phyloP scores from a whole-genome alignment of 2,797 vertebrate genomes.

The Sebastes melanostomus region DNA sequence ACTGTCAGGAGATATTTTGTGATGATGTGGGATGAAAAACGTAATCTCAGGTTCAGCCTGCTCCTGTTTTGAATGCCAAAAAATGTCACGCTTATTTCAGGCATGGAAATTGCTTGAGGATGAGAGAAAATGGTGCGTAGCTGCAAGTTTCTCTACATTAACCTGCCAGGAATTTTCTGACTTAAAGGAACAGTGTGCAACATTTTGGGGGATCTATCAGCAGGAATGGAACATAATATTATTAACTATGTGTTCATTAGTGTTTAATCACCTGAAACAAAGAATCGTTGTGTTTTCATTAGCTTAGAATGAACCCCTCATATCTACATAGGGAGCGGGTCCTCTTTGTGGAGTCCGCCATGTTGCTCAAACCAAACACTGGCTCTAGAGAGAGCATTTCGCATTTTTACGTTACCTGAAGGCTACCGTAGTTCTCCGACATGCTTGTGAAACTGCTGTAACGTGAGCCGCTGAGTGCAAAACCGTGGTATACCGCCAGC shows the following conservation, averaged over 20 bases:
- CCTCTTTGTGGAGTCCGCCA: fast-evolving
- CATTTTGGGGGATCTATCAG: too few species aligned
- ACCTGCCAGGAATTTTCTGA: not conserved
- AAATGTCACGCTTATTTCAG: not conserved
- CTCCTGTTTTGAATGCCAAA: slow-evolving; percentile 13
- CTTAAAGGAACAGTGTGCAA: not conserved
- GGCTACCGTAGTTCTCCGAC: fast-evolving
- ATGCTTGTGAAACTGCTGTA: too few species aligned
- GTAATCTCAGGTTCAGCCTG: not conserved
- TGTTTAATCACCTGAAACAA: too few species aligned
- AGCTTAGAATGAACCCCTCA: too few species aligned
- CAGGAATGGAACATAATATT: too few species aligned
- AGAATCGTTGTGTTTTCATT: too few species aligned
- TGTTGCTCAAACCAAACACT: too few species aligned
- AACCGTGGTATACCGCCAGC: too few species aligned
- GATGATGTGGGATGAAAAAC: slow-evolving; percentile 23
- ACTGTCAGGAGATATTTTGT: slow-evolving; percentile 17
- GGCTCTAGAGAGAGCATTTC: fast-evolving
- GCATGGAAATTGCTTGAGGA: not conserved
- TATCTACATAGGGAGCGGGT: too few species aligned
- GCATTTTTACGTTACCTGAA: too few species aligned
- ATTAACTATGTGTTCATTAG: too few species aligned
- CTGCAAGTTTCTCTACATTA: not conserved
- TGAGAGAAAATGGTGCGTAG: not conserved
- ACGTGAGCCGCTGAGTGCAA: too few species aligned